These are phyloP conservation scores for Drosophila chauvacae DNA, from an alignment of 1,140 invertebrate genomes.

Conservation along the genomic window DNA sequence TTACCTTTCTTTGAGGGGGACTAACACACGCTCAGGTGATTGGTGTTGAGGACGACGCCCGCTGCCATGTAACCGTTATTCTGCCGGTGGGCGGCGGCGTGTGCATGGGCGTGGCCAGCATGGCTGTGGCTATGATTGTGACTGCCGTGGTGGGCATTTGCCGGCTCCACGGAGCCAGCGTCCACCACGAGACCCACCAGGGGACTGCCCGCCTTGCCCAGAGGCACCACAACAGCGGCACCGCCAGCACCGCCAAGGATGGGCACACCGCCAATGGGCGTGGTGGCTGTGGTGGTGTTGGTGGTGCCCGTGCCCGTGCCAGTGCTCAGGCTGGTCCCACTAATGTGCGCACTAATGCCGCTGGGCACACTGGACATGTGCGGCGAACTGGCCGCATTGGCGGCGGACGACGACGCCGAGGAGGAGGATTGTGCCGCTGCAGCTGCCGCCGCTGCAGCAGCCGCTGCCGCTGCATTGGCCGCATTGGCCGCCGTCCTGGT, in stretches of 20 bases:
- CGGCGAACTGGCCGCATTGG: constrained; percentile 15
- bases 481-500: constrained; percentile 59
- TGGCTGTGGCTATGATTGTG: constrained; percentile 53
- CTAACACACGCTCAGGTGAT: constrained; percentile 84
- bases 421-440: neutral
- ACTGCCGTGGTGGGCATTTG: constrained; percentile 6
- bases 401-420: neutral
- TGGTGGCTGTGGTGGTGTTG: constrained; percentile 71
- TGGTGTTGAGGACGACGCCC: constrained; percentile 80
- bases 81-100: constrained; percentile 43
- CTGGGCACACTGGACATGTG: constrained; percentile 81
- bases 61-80: constrained; percentile 76
- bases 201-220: constrained; percentile 61
- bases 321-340: constrained; percentile 78
- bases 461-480: constrained; percentile 32
- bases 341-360: constrained; percentile 82
- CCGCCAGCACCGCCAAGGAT: constrained; percentile 11
- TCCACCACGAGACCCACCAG: constrained; percentile 56
- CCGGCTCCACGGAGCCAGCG: constrained; percentile 37
- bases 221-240: constrained; percentile 28
- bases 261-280: constrained; percentile 67
- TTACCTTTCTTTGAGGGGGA: neutral
- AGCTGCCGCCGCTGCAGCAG: constrained; percentile 16
- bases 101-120: constrained; percentile 44
- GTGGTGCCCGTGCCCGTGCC: constrained; percentile 57